phyloP scores from a whole-genome alignment of 2,113 vertebrate species.

The Cygnus buccinator region DNA sequence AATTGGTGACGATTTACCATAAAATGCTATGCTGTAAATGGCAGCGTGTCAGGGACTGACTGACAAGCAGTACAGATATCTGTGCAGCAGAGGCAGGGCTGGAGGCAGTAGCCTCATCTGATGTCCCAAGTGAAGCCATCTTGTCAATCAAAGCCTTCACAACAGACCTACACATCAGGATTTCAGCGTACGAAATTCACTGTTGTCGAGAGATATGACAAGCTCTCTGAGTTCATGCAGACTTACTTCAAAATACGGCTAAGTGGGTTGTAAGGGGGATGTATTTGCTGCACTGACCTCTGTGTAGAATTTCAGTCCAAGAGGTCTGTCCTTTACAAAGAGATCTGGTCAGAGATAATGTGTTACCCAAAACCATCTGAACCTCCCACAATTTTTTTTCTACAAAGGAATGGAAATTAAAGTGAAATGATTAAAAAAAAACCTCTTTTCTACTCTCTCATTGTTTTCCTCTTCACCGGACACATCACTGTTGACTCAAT shows the following conservation, averaged over 20 bases:
- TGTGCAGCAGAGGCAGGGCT: background rate
- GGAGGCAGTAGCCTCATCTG: conserved; percentile 7
- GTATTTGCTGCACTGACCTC: background rate
- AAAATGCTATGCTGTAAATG: background rate
- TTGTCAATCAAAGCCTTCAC: conserved; percentile 31
- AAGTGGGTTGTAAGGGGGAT: background rate
- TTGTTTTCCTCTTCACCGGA: background rate
- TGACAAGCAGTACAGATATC: conserved; percentile 1
- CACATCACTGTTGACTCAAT: background rate
- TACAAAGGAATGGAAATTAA: background rate
- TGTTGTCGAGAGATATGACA: background rate
- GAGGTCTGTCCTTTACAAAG: background rate
- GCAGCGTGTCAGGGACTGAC: background rate
- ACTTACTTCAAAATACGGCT: background rate
- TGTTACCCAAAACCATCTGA: background rate
- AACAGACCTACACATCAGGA: background rate
- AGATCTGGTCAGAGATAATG: background rate
- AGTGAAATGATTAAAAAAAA: background rate
- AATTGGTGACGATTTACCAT: background rate
- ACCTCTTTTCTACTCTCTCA: background rate
- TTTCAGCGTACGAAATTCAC: background rate
- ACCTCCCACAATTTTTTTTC: background rate
- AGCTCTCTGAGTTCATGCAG: background rate
- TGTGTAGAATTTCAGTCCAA: background rate
- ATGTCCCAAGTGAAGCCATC: background rate